Conservation (phyloP, 2,888 invertebrate genomes). For the Phaonia tiefii region DNA sequence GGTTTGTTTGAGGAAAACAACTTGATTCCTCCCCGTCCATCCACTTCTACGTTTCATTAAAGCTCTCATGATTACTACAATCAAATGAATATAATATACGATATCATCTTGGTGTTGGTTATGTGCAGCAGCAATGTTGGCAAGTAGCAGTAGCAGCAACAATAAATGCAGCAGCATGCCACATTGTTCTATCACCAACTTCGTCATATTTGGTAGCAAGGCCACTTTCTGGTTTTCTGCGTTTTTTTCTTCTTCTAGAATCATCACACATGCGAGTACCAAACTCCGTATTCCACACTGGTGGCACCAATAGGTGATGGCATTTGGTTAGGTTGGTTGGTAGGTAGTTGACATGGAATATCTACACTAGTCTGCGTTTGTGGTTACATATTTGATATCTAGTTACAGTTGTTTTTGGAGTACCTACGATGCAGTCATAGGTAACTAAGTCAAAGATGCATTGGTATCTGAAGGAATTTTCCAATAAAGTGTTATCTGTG, state of each 20-base stretch:
- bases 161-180: constrained; percentile 19
- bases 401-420: constrained; percentile 3
- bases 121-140: constrained; percentile 42
- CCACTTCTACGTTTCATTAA: not conserved
- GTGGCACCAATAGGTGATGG: constrained; percentile 8
- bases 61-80: not conserved
- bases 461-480: constrained; percentile 1
- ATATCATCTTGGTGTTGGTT: constrained; percentile 34
- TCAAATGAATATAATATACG: not conserved
- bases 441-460: not conserved
- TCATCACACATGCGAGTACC: not conserved
- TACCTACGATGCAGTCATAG: not conserved
- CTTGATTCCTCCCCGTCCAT: not conserved
- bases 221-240: constrained; percentile 64
- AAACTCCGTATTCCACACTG: not conserved
- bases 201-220: constrained; percentile 65
- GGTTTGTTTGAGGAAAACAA: constrained; percentile 53
- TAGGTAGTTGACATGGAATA: no score
- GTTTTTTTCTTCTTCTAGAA: not conserved
- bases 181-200: not conserved
- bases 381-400: constrained; percentile 31
- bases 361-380: not conserved
- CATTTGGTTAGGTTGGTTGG: not conserved
- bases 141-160: constrained; percentile 35
- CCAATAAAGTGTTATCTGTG: constrained; percentile 18